Percentiles rank a stretch among this genome's conserved stretches.
phyloP scores from a whole-genome alignment of 1,140 invertebrate genomes.

The Schmidtea mediterranea region DNA sequence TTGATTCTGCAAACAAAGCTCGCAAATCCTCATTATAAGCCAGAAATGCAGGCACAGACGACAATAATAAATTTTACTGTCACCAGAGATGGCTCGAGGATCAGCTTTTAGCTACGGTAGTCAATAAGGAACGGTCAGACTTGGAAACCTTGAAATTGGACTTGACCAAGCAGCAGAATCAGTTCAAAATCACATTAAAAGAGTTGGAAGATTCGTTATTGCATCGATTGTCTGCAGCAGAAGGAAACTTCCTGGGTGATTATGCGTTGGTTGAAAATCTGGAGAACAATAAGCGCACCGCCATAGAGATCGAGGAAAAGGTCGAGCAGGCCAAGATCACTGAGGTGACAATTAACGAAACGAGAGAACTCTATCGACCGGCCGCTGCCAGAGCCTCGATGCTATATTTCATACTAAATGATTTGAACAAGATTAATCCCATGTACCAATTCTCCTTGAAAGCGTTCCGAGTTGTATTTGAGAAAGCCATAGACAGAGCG shows the following conservation, averaged over 20 bases:
- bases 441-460: conserved; percentile 82
- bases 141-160: conserved; percentile 71
- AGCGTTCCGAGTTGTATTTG: conserved; percentile 85
- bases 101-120: conserved; percentile 78
- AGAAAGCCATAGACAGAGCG: conserved; percentile 67
- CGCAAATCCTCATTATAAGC: conserved; percentile 86
- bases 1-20: conserved; percentile 80
- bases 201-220: conserved; percentile 65
- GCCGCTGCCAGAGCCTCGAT: conserved; percentile 64
- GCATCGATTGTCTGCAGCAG: conserved; percentile 60
- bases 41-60: conserved; percentile 88
- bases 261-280: conserved; percentile 72
- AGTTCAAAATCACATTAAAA: conserved; percentile 82
- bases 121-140: conserved; percentile 77
- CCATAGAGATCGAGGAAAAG: conserved; percentile 71
- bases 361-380: conserved; percentile 63
- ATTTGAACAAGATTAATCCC: conserved; percentile 75
- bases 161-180: conserved; percentile 73
- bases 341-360: conserved; percentile 63
- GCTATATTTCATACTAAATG: conserved; percentile 82
- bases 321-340: conserved; percentile 58
- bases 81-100: conserved; percentile 83
- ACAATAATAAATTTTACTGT: conserved; percentile 90
- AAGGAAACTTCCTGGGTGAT: conserved; percentile 63
- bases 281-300: conserved; percentile 74